Percentiles rank a stretch among this genome's conserved stretches.
These are phyloP conservation scores for Drosophila bifasciata DNA, from an alignment of 1,140 invertebrate species.

Conservation along the genomic window DNA sequence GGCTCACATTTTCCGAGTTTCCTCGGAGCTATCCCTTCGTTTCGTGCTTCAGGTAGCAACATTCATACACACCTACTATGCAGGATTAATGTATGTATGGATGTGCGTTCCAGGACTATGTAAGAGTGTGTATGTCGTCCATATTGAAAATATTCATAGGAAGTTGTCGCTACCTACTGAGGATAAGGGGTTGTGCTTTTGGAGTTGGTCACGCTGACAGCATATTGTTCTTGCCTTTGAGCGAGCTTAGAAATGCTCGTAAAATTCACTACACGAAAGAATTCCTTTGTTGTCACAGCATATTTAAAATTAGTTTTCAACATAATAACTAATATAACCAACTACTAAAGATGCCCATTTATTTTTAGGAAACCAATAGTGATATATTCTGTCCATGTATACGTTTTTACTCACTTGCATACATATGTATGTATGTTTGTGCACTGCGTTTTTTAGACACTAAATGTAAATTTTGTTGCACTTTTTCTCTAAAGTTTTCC, in stretches of 20 bases:
- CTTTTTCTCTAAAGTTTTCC: too few relatives aligned
- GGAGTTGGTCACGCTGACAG: constrained; percentile 55
- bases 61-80: constrained; percentile 25
- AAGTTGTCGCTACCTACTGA: constrained; percentile 29
- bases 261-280: constrained; percentile 61
- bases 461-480: too few relatives aligned
- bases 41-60: constrained; percentile 21
- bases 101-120: neutral
- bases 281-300: constrained; percentile 61
- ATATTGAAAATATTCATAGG: constrained; percentile 60
- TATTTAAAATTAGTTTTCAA: constrained; percentile 1
- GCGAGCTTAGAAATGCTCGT: constrained; percentile 42
- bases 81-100: too few relatives aligned
- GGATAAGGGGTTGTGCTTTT: constrained; percentile 11
- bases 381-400: too few relatives aligned
- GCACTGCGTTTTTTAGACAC: too few relatives aligned
- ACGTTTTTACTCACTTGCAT: too few relatives aligned
- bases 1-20: constrained; percentile 23
- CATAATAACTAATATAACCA: too few relatives aligned
- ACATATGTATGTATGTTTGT: too few relatives aligned
- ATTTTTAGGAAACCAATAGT: too few relatives aligned
- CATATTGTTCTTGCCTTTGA: constrained; percentile 49
- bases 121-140: constrained; percentile 25
- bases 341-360: too few relatives aligned
- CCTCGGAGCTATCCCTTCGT: constrained; percentile 18